Conservation (phyloP, 2,113 vertebrate species). For the Todiramphus saurophagus region DNA sequence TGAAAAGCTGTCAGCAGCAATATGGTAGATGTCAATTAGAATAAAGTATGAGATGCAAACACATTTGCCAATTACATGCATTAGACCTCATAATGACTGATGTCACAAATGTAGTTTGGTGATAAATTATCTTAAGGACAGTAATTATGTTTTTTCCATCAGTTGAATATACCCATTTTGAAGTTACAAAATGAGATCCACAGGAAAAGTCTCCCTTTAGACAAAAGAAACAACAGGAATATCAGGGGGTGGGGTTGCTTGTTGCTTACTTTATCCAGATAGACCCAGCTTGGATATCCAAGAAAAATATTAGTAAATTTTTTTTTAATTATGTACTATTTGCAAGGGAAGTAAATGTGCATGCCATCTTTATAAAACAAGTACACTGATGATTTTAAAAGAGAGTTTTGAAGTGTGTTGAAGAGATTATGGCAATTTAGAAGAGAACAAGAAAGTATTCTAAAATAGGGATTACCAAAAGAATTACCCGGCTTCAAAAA, state of each 20-base stretch:
- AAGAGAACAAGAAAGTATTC: neutral
- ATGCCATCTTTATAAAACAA: neutral
- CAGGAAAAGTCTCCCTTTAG: neutral
- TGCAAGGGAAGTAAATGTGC: neutral
- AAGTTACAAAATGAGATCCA: constrained; percentile 19
- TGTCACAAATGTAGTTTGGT: constrained; percentile 63
- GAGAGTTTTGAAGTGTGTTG: neutral
- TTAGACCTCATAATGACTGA: constrained; percentile 70
- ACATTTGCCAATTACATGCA: constrained; percentile 71
- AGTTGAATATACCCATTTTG: constrained; percentile 33
- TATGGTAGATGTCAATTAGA: constrained; percentile 69
- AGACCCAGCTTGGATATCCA: neutral
- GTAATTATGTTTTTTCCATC: constrained; percentile 66
- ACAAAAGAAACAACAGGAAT: neutral
- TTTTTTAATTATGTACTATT: neutral
- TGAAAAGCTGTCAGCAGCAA: constrained; percentile 71
- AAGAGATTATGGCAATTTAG: neutral
- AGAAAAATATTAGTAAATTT: neutral
- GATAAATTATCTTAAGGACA: constrained; percentile 68
- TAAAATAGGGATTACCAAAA: neutral
- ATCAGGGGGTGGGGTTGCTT: neutral
- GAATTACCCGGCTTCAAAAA: neutral
- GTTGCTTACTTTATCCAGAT: neutral
- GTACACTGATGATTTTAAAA: neutral
- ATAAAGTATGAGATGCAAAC: constrained; percentile 68